Evolutionary conservation across 2,888 invertebrate species (phyloP), one percentile per base, ranked within the genome.

Genomic region (Cantharis flavilabris): DNA sequence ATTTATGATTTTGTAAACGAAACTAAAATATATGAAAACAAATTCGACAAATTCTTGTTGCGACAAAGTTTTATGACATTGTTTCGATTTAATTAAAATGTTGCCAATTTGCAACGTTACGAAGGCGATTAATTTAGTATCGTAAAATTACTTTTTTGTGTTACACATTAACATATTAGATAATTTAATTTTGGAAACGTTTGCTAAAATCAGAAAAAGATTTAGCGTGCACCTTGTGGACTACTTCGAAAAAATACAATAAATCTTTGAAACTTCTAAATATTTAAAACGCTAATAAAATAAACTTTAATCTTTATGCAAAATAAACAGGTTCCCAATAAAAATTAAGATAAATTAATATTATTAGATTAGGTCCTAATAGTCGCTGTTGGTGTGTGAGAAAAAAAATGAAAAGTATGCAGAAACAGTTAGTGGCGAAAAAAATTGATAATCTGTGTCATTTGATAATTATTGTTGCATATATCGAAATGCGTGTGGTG

Each of bases 1-100:
- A 80, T 81, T 80, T 67, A 67, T 67, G 20, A 67, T 67, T 67
- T 67, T 67, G 65, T 67, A 67, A 20, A 23, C 20, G 7, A 67
- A 13, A 67, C 20, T 69, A 69, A 30, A 69, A 69, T 69, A 69
- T 69, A 28, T 69, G 30, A 69, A 26, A 69, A 33, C 69, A 69
- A 28, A 30, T n/a, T 30, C 28, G 69, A 30, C 30, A 69, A 69
- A 69, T 69, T 69, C 18, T 13, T 33, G 11, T 14, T 63, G 14
- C 63, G 18, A 14, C 63, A 14, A 63, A 63, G 14, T n/a, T 64
- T 18, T 10, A 20, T 18, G 20, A 14, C 63, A 63, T 63, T 18
- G 63, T 16, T 63, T 33, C 11, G 33, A 64, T 13, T 16, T 18
- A 64, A 64, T 64, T 64, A 64, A 64, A n/a, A 20, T 64, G 64